phyloP scores from a whole-genome alignment of 2,888 invertebrate species.

The Endotricha flammealis region DNA sequence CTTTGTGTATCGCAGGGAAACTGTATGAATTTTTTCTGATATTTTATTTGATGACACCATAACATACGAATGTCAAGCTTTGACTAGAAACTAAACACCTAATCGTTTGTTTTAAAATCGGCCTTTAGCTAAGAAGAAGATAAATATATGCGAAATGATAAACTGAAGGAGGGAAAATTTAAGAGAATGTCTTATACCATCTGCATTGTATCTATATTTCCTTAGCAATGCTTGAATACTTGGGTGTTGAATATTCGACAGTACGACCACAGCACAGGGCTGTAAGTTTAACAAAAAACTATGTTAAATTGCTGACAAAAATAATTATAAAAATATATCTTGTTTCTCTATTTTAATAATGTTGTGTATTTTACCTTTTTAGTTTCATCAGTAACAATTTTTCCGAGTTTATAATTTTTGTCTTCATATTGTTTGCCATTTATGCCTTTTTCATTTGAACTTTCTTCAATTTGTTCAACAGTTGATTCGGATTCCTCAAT shows the following conservation, averaged over 20 bases:
- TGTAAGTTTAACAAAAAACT: conserved; percentile 26
- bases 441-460: conserved; percentile 30
- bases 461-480: conserved; percentile 23
- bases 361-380: conserved; percentile 31
- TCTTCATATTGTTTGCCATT: conserved; percentile 27
- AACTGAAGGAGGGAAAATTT: too few relatives aligned
- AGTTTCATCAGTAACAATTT: conserved; percentile 20
- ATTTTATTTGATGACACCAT: too few relatives aligned
- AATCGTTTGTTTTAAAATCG: too few relatives aligned
- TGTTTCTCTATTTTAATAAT: too few relatives aligned
- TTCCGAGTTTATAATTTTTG: conserved; percentile 27
- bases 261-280: conserved; percentile 59
- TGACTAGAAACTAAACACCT: too few relatives aligned
- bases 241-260: conserved; percentile 57
- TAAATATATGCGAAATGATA: too few relatives aligned
- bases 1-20: too few relatives aligned
- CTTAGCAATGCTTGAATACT: conserved; percentile 57
- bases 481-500: conserved; percentile 21
- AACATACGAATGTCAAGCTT: too few relatives aligned
- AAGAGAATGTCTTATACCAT: conserved; percentile 44
- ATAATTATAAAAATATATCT: not conserved
- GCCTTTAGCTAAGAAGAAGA: too few relatives aligned
- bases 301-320: conserved; percentile 3
- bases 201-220: conserved; percentile 63
- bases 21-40: too few relatives aligned